These are phyloP conservation scores for Bujurquina vittata DNA, from an alignment of 2,113 vertebrate species.

Conservation along the genomic window DNA sequence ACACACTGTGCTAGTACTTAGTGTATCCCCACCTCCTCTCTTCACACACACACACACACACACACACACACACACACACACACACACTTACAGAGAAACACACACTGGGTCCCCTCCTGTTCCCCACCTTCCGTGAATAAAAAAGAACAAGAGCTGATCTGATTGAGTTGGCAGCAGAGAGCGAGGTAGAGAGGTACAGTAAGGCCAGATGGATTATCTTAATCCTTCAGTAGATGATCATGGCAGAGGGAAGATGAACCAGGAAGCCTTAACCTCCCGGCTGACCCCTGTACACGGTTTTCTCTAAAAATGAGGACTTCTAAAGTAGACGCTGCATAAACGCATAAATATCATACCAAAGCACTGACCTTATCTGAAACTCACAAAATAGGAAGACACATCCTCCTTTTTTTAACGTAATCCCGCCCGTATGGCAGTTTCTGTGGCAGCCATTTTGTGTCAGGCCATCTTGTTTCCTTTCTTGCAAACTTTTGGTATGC, in stretches of 20 bases:
- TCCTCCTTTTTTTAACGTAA: slow-evolving; percentile 28
- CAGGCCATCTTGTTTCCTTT: slow-evolving; percentile 60
- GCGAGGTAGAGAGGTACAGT: slow-evolving; percentile 70
- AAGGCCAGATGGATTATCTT: slow-evolving; percentile 78
- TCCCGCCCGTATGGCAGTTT: slow-evolving; percentile 34
- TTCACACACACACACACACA: slow-evolving; percentile 52
- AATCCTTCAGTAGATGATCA: slow-evolving; percentile 72
- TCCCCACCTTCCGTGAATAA: slow-evolving; percentile 71
- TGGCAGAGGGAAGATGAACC: slow-evolving; percentile 69
- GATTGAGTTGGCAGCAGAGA: slow-evolving; percentile 72
- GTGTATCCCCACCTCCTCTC: slow-evolving; percentile 23
- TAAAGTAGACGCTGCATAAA: slow-evolving; percentile 28
- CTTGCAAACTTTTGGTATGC: slow-evolving; percentile 62
- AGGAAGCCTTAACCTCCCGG: slow-evolving; percentile 46
- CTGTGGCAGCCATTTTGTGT: slow-evolving; percentile 70
- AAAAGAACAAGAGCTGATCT: slow-evolving; percentile 71
- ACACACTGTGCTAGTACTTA: slow-evolving; percentile 49
- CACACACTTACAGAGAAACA: slow-evolving; percentile 49
- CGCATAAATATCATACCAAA: slow-evolving; percentile 9
- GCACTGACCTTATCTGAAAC: slow-evolving; percentile 23
- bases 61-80: slow-evolving; percentile 44
- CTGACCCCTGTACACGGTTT: slow-evolving; percentile 49
- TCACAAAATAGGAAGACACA: slow-evolving; percentile 27
- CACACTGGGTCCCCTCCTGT: slow-evolving; percentile 54
- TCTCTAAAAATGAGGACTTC: slow-evolving; percentile 30